Evolutionary conservation across 2,888 invertebrate genomes (phyloP), one percentile per base, ranked within the genome.

Genomic region (Mythimna ferrago): DNA sequence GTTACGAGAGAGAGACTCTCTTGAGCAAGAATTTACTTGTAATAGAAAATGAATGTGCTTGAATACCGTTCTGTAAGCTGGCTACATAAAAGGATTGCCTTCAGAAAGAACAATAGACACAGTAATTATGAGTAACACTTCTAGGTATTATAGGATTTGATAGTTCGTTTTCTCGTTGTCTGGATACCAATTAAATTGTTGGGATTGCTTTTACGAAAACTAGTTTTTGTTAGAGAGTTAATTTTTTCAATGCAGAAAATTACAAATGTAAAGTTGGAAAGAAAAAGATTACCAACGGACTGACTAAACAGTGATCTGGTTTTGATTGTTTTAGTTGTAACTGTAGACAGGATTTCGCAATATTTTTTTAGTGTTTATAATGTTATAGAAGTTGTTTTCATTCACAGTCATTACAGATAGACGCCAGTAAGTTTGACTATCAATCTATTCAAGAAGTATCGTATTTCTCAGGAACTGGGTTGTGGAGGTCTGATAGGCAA

Each of bases 21-120:
- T 64, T 74, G 71, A 81, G 85, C 84, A 84, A 87, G 83, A 83
- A 86, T 81, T 83, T 82, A 82, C 69, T 86, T 74, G 76, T 80
- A 73, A 87, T 74, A 82, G 80, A 82, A 82, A 85, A 81, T 83
- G 63, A 63, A 81, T 80, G 57, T 57, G 71, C 76, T 75, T 76
- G 84, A 83, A 81, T 83, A 38, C 68, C 76, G 41, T 71, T 80
- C 80, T 81, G 67, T 76, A 41, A 68, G 81, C 53, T 67, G 62
- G n/a, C 48, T 10, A 60, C 57, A 76, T 82, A 66, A 83, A 80
- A 54, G 76, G 76, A 75, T 68, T 71, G 76, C 19, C 48, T 84
- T 72, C 65, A 68, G 51, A 21, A 21, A 66, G 76, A 78, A 85
- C 77, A 85, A 86, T 76, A 73, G 63, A n/a, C 48, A 9, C 10